Percentiles rank a stretch among this genome's conserved stretches.
phyloP scores from a whole-genome alignment of 2,888 invertebrate genomes.

The Hirtodrosophila duncani region DNA sequence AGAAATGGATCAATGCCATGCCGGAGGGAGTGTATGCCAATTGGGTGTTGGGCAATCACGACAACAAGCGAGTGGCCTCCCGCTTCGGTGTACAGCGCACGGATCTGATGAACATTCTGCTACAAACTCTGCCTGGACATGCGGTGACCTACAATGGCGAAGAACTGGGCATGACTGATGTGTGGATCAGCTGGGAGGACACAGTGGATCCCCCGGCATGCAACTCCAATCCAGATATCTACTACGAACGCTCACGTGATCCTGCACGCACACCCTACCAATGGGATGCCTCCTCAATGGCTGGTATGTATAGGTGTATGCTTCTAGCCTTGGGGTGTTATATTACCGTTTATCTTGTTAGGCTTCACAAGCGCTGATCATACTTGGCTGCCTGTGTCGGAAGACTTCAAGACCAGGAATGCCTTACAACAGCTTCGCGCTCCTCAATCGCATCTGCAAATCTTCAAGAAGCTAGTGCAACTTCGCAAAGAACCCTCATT shows the following conservation, averaged over 20 bases:
- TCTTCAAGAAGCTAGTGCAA: conserved; percentile 81
- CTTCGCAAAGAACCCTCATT: conserved; percentile 80
- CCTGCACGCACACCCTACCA: conserved; percentile 83
- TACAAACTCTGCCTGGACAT: conserved; percentile 89
- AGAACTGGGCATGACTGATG: conserved; percentile 84
- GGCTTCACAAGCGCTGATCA: conserved; percentile 72
- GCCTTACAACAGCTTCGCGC: conserved; percentile 80
- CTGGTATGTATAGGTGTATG: conserved; percentile 50
- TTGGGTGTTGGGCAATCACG: conserved; percentile 88
- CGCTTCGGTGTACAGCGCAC: conserved; percentile 84
- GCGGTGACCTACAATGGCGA: conserved; percentile 92
- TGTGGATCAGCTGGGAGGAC: conserved; percentile 79
- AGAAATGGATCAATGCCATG: conserved; percentile 81
- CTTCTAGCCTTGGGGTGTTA: rapidly evolving
- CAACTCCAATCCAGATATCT: conserved; percentile 78
- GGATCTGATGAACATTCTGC: conserved; percentile 89
- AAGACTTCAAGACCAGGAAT: conserved; percentile 81
- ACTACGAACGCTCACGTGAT: conserved; percentile 79
- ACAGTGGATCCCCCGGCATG: conserved; percentile 80
- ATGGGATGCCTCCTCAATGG: conserved; percentile 80
- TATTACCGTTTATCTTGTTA: conserved; percentile 25
- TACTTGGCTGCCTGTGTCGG: conserved; percentile 86
- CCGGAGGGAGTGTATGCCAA: conserved; percentile 81
- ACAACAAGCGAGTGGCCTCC: conserved; percentile 84
- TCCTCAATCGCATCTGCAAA: conserved; percentile 82